Evolutionary conservation across 2,797 vertebrate genomes (phyloP), one percentile per base, ranked within the genome.

Genomic region (Microctenopoma lineatum): DNA sequence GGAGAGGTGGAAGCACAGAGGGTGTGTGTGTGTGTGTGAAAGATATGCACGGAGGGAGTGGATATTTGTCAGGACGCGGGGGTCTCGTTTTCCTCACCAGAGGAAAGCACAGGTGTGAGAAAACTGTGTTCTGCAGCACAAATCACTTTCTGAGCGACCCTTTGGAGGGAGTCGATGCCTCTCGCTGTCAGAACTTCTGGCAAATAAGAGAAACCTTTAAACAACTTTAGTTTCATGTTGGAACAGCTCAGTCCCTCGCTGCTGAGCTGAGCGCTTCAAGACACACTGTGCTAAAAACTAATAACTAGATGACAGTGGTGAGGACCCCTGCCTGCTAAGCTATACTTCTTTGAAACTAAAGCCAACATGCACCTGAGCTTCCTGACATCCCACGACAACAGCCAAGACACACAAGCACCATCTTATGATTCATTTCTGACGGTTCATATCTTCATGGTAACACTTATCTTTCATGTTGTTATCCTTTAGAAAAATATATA

Each of bases 161-260:
- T 77, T 79, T 55, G 65, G 66, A 84, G 73, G 75, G 60, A 62
- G 66, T 16, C 7, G 51, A 53, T 63, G 65, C 65, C 60, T 70
- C 73, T 74, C 7, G 4, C 76, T 82, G 83, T 84, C 82, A 79
- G 70, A 75, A 72, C 66, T 45, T 47, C 29, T 50, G 75, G 69
- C 59, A 75, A 73, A 74, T 70, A 81, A 81, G 63, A 81, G 42
- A 51, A 73, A 73, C 75, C 81, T 80, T 21, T 84, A 87, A 89
- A 83, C n/a, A 58, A 83, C 84, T 87, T 78, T 64, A 81, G 64
- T 69, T 79, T 76, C 74, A 68, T 75, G 77, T 52, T 67, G 61
- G 70, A 81, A 16, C 48, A 44, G 69, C 38, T 21, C 7, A 36
- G 56, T 69, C 62, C 70, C 72, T 73, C 59, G 71, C 29, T 36